phyloP scores from a whole-genome alignment of 2,888 invertebrate species.

The Vesta saturnalis region DNA sequence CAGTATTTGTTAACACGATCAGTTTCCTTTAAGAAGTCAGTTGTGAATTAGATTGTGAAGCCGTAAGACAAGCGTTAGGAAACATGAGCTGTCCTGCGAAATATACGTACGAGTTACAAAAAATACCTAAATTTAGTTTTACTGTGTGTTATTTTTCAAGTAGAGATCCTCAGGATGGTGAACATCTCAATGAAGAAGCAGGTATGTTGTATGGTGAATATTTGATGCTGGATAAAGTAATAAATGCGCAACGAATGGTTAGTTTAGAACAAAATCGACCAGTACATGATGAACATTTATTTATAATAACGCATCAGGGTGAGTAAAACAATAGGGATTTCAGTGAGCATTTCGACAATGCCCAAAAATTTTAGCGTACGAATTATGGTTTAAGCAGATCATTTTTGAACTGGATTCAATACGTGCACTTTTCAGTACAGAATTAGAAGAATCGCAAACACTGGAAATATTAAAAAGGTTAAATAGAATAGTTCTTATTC shows the following conservation, averaged over 20 bases:
- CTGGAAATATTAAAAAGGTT: conserved; percentile 92
- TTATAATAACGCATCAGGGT: conserved; percentile 99
- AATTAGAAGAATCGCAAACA: conserved; percentile 90
- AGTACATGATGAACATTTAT: conserved; percentile 97
- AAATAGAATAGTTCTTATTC: conserved; percentile 90
- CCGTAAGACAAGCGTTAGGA: conserved; percentile 42
- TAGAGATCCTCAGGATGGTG: conserved; percentile 62
- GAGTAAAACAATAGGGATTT: conserved; percentile 35
- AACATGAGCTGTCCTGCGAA: conserved; percentile 54
- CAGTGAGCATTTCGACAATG: neutral
- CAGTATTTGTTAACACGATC: conserved; percentile 7
- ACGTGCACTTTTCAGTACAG: conserved; percentile 77
- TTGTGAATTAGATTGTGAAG: conserved; percentile 46
- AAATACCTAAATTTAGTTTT: neutral
- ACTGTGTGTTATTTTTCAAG: conserved; percentile 14
- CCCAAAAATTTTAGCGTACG: conserved; percentile 79
- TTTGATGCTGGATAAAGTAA: conserved; percentile 87
- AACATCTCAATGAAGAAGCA: conserved; percentile 72
- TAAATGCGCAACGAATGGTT: conserved; percentile 83
- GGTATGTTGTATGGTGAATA: conserved; percentile 93
- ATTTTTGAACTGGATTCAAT: conserved; percentile 97
- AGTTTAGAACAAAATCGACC: conserved; percentile 77
- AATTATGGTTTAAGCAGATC: conserved; percentile 99
- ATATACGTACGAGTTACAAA: conserved; percentile 47
- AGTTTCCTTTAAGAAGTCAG: conserved; percentile 29